These are phyloP conservation scores for Chlamydotis undulata DNA, from an alignment of 2,113 vertebrate genomes.

Conservation along the genomic window DNA sequence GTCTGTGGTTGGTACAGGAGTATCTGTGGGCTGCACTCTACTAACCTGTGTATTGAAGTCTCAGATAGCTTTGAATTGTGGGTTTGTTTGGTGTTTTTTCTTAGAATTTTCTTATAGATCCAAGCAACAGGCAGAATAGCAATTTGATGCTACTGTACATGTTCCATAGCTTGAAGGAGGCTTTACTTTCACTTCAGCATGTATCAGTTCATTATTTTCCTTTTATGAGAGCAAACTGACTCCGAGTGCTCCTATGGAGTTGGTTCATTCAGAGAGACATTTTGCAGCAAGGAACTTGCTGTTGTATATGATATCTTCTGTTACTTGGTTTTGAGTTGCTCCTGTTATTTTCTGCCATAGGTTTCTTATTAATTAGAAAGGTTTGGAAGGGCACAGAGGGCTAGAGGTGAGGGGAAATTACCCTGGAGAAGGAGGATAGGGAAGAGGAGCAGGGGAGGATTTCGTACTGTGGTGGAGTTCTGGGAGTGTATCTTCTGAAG, in stretches of 20 bases:
- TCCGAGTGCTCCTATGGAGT: not conserved
- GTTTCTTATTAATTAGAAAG: not conserved
- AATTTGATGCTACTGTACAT: not conserved
- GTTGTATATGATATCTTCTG: not conserved
- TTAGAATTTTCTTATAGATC: not conserved
- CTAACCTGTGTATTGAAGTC: not conserved
- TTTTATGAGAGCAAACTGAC: not conserved
- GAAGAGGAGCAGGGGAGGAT: not conserved
- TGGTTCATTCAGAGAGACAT: not conserved
- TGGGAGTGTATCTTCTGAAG: not conserved
- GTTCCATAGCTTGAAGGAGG: not conserved
- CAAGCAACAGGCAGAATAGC: not conserved
- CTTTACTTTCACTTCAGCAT: not conserved
- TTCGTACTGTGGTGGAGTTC: fast-evolving
- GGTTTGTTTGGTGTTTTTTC: not conserved
- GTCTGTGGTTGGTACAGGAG: not conserved
- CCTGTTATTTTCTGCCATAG: not conserved
- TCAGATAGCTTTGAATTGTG: not conserved
- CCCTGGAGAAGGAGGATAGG: not conserved
- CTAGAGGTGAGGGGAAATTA: not conserved
- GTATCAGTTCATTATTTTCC: not conserved
- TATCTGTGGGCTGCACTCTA: not conserved
- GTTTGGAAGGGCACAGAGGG: not conserved
- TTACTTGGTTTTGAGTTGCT: not conserved
- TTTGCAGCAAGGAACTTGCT: not conserved